Base-by-base conservation (phyloP, 1,140 invertebrate genomes). In the Pachypsylla venusta region DNA sequence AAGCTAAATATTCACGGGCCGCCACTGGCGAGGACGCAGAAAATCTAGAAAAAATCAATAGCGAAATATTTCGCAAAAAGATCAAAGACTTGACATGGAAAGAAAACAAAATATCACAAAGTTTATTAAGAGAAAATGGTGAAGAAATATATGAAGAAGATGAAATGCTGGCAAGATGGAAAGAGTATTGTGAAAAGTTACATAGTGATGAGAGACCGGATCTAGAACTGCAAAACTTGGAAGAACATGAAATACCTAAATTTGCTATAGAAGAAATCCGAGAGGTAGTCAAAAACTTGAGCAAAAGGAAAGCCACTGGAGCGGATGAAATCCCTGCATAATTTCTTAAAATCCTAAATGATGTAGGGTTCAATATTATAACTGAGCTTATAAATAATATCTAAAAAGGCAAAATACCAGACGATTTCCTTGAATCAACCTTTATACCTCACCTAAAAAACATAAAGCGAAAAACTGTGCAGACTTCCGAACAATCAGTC, bases 281-380 rank as follows among this genome's bases (percentile, higher is more conserved):
- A 30, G 25, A 53, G 19, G 42, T 60, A 26, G 56, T 64, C 16
- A 63, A 59, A 28, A 57, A 61, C 5, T 30, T 66, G 40, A 53
- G 58, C 22, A 64, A 62, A 28, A 64, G 63, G 20, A 65, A 65
- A 59, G 61, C 67, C 16, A 57, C 62, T 16, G 67, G 67, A 53
- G 22, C 26, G 22, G 64, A 67, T 58, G 63, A 60, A 22, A 67
- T 67, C 53, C 57, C 61, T 2, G 62, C 60, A 53, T 63, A 68
- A 60, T 20, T 64, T 7, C 60, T 62, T 60, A 67, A 67, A 61
- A 26, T 27, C 30, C 30, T 55, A 25, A 42, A 30, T 26, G 53
- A 53, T 59, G 58, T 56, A 55, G 57, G 55, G 40, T 58, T 42
- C 20, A 53, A 56, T 40, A 28, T 59, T 28, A 39, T 61, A 25